Conservation (phyloP, 2,888 invertebrate genomes). For the Drosophila siamana region DNA sequence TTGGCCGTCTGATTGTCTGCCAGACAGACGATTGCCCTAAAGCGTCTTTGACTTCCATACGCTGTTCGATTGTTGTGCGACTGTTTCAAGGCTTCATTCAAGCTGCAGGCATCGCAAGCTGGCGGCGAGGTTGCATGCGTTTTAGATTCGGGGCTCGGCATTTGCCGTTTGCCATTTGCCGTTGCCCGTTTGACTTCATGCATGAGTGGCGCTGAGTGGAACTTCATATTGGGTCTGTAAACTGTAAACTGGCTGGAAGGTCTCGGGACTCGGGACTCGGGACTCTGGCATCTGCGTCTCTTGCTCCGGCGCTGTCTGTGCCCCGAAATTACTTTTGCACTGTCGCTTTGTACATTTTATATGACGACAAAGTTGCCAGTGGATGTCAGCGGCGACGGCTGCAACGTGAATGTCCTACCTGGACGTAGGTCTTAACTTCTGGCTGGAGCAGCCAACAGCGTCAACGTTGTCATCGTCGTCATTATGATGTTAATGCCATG, state of each 20-base stretch:
- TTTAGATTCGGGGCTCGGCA: conserved; percentile 28
- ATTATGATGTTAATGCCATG: conserved; percentile 50
- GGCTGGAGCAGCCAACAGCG: conserved; percentile 12
- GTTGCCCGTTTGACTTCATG: conserved; percentile 72
- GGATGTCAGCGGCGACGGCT: too few species aligned
- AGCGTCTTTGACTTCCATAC: conserved; percentile 77
- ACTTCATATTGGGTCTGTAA: conserved; percentile 64
- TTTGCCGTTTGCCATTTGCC: conserved; percentile 69
- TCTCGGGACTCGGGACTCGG: conserved; percentile 5
- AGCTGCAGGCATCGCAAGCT: conserved; percentile 3
- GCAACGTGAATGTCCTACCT: conserved; percentile 47
- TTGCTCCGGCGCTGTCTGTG: too few species aligned
- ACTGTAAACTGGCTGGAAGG: conserved; percentile 35
- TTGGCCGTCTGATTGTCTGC: conserved; percentile 11
- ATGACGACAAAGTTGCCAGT: conserved; percentile 55
- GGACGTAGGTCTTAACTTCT: conserved; percentile 54
- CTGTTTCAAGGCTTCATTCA: conserved; percentile 11
- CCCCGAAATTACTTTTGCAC: conserved; percentile 61
- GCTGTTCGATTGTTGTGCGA: conserved; percentile 76
- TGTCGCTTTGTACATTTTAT: conserved; percentile 77
- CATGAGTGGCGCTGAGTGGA: conserved; percentile 75
- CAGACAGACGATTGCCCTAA: conserved; percentile 40
- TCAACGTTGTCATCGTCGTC: conserved; percentile 16
- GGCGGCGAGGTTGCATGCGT: background rate
- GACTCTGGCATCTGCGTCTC: too few species aligned